Percentiles rank a stretch among this genome's conserved stretches.
These are phyloP conservation scores for Macropus fuliginosus DNA, from an alignment of 2,797 vertebrate genomes.

Conservation along the genomic window DNA sequence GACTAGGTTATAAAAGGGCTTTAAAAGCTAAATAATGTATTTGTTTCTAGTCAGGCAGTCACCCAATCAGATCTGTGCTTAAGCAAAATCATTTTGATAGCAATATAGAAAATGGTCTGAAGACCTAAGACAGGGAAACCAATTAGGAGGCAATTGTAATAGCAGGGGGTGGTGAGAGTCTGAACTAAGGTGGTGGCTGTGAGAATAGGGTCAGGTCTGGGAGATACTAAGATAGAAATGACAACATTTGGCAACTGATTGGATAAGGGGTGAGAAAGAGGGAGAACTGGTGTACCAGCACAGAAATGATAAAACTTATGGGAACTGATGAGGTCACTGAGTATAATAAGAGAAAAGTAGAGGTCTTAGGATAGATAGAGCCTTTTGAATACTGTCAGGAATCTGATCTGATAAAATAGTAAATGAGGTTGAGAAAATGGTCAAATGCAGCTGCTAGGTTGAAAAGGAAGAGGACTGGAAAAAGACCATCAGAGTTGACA, in stretches of 20 bases:
- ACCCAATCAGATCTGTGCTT: neutral
- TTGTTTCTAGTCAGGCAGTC: neutral
- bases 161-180: neutral
- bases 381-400: neutral
- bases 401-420: neutral
- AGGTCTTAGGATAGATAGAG: neutral
- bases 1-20: neutral
- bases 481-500: neutral
- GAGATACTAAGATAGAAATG: neutral
- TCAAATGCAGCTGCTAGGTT: neutral
- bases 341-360: neutral
- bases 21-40: neutral
- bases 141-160: neutral
- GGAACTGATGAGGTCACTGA: neutral
- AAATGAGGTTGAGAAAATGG: neutral
- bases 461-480: neutral
- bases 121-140: neutral
- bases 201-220: neutral
- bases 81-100: neutral
- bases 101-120: neutral
- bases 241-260: neutral
- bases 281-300: neutral
- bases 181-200: neutral
- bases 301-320: neutral
- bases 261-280: neutral